A percentile compares a stretch with the other conserved stretches of the same genome.
phyloP scores from a whole-genome alignment of 2,797 vertebrate genomes.

The Poeciliopsis turneri region DNA sequence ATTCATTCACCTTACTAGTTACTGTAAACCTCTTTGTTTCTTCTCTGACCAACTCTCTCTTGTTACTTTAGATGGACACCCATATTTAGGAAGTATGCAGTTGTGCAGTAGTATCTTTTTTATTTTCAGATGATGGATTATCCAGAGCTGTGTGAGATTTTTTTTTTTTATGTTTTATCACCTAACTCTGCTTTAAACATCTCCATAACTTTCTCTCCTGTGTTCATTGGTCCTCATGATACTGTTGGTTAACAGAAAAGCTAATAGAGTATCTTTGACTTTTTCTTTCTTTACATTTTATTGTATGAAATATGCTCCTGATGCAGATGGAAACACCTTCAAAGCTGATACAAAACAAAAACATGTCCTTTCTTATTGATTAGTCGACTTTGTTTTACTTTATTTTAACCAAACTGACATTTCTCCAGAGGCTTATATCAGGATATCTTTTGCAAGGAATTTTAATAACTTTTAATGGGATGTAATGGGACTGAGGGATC shows the following conservation, averaged over 20 bases:
- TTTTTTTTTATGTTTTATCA: neutral
- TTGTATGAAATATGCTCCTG: neutral
- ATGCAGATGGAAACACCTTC: neutral
- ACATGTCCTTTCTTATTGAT: neutral
- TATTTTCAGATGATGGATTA: neutral
- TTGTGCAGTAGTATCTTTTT: neutral
- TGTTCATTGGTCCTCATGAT: neutral
- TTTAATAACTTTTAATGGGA: slow-evolving; percentile 19
- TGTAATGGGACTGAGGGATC: slow-evolving; percentile 42
- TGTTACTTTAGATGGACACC: neutral
- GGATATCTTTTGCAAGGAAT: slow-evolving; percentile 7
- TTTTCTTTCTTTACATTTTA: neutral
- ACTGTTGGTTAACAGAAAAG: neutral
- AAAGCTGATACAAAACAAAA: neutral
- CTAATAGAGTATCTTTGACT: neutral
- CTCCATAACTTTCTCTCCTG: neutral
- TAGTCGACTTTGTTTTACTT: neutral
- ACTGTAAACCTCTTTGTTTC: neutral
- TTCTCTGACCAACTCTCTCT: neutral
- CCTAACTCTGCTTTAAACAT: neutral
- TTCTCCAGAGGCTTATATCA: neutral
- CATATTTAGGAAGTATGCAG: neutral
- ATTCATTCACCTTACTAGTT: neutral
- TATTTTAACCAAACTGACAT: neutral
- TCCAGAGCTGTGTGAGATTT: neutral